Conservation (phyloP, 2,113 vertebrate genomes). For the Fulmarus glacialis region DNA sequence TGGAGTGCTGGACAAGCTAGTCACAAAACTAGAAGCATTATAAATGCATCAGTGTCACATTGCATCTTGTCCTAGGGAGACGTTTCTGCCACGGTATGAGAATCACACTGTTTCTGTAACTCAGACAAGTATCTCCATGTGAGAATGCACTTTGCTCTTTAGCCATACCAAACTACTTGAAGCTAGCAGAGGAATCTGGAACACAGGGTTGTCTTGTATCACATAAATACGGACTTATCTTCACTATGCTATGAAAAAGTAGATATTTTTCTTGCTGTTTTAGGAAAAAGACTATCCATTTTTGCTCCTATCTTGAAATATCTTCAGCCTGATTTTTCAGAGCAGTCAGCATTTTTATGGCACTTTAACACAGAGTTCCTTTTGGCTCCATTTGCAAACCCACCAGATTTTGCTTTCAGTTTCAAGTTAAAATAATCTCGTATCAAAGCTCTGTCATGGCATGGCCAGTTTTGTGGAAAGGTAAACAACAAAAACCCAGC, state of each 20-base stretch:
- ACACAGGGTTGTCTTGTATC: rapidly evolving
- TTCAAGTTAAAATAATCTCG: not conserved
- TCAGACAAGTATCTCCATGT: not conserved
- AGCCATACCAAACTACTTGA: not conserved
- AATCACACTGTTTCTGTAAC: not conserved
- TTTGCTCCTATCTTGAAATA: not conserved
- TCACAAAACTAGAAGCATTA: not conserved
- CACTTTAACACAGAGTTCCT: not conserved
- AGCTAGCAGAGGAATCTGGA: not conserved
- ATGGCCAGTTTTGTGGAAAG: not conserved
- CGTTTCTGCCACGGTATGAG: not conserved
- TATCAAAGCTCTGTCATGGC: not conserved
- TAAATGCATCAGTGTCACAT: not conserved
- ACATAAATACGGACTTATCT: not conserved
- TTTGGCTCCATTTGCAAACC: not conserved
- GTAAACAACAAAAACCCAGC: not conserved
- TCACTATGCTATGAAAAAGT: not conserved
- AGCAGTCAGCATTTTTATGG: not conserved
- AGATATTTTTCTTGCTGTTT: not conserved
- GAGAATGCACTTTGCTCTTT: not conserved
- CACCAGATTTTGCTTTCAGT: not conserved
- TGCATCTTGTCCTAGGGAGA: not conserved
- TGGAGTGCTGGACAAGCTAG: not conserved
- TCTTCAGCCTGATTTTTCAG: not conserved
- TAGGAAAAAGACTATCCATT: not conserved